These are phyloP conservation scores for Allacma fusca DNA, from an alignment of 2,888 invertebrate species.

Conservation along the genomic window DNA sequence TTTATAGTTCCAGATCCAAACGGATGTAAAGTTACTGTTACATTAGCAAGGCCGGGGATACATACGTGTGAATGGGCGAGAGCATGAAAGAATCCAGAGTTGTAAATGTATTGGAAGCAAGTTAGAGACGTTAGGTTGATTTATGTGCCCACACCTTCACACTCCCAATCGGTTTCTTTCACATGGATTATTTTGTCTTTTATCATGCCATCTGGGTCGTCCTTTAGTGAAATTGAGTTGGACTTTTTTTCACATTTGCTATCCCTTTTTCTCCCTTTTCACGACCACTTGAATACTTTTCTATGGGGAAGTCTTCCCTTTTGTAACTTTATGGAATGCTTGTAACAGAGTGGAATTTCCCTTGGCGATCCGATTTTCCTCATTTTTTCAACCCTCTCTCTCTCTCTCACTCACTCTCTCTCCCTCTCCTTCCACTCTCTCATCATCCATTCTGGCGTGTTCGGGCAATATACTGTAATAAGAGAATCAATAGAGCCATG, in stretches of 20 bases:
- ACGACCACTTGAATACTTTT: constrained; percentile 3
- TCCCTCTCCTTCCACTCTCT: background rate
- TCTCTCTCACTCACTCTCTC: background rate
- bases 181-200: constrained; percentile 55
- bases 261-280: background rate
- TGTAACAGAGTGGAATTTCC: constrained; percentile 22
- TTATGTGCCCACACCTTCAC: constrained; percentile 59
- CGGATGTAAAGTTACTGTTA: no score
- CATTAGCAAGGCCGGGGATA: no score
- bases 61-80: no score
- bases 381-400: background rate
- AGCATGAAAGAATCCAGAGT: no score
- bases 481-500: no score
- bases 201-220: constrained; percentile 52
- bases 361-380: constrained; percentile 38
- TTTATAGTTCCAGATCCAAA: no score
- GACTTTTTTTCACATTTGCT: constrained; percentile 29
- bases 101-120: background rate
- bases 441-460: background rate
- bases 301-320: background rate
- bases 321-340: background rate
- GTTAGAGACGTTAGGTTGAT: constrained; percentile 46
- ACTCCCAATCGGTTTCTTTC: constrained; percentile 54
- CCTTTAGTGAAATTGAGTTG: constrained; percentile 54
- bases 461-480: no score